Conservation (phyloP, 2,797 vertebrate species). For the Strix occidentalis region DNA sequence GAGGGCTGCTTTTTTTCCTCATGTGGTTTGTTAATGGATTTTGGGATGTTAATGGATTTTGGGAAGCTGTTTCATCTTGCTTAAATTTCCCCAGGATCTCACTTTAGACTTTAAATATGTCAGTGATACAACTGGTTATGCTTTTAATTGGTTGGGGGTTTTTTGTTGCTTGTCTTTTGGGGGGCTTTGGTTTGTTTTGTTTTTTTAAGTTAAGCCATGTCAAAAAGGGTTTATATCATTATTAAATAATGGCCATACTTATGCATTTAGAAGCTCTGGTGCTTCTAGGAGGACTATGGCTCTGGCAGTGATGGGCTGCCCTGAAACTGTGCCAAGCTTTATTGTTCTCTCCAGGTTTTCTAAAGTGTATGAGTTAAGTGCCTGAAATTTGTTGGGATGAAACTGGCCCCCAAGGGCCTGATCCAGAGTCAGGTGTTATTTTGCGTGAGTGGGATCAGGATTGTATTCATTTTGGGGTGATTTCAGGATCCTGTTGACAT, state of each 20-base stretch:
- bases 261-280: not conserved
- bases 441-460: not conserved
- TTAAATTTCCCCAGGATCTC: not conserved
- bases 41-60: not conserved
- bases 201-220: not conserved
- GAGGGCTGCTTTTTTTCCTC: not conserved
- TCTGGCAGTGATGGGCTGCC: not conserved
- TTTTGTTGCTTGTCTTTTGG: not conserved
- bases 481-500: not conserved
- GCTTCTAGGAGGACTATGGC: not conserved
- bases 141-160: not conserved
- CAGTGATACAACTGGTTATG: not conserved
- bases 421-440: not conserved
- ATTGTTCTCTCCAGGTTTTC: not conserved
- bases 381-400: not conserved
- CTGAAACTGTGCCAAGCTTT: not conserved
- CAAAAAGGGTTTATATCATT: not conserved
- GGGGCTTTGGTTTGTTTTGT: not conserved
- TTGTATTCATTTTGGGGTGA: not conserved
- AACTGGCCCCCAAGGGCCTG: not conserved
- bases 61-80: not conserved
- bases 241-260: not conserved
- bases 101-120: not conserved
- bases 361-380: not conserved
- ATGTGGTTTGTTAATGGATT: not conserved